Percentiles rank a stretch among this genome's conserved stretches.
These are phyloP conservation scores for Paedocypris sp. DNA, from an alignment of 2,113 vertebrate genomes.

Conservation along the genomic window DNA sequence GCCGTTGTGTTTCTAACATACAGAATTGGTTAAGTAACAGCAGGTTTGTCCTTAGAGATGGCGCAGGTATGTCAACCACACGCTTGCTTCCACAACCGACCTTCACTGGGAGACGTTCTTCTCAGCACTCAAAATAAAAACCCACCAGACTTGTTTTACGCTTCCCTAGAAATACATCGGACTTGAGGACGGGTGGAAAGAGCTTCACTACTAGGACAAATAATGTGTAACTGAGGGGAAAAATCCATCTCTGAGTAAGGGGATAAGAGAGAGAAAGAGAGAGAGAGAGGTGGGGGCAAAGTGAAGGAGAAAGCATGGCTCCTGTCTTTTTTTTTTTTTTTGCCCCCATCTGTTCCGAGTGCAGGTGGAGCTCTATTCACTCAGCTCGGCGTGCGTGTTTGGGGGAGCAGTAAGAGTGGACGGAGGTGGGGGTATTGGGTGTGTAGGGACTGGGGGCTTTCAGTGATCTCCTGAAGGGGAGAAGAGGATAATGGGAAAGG, in stretches of 20 bases:
- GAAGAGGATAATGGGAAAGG: conserved; percentile 68
- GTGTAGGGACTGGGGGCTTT: conserved; percentile 40
- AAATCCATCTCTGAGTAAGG: conserved; percentile 28
- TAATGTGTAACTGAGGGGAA: conserved; percentile 29
- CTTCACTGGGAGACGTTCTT: too few species aligned
- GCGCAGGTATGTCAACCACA: too few species aligned
- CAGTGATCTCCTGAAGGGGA: conserved; percentile 67
- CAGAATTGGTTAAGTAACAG: too few species aligned
- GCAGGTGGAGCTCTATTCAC: conserved; percentile 70
- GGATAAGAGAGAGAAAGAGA: conserved; percentile 23
- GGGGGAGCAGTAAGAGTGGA: conserved; percentile 50
- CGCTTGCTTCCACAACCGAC: not conserved
- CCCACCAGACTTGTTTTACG: conserved; percentile 29
- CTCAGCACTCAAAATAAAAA: conserved; percentile 10
- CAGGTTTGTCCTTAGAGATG: too few species aligned
- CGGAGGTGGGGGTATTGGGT: conserved; percentile 39
- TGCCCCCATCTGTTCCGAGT: conserved; percentile 67
- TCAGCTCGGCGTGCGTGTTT: conserved; percentile 39
- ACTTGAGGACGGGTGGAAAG: not conserved
- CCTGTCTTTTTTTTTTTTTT: conserved; percentile 60
- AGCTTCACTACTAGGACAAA: conserved; percentile 2
- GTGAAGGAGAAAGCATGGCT: conserved; percentile 49
- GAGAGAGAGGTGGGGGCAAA: conserved; percentile 8
- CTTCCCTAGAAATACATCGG: conserved; percentile 15
- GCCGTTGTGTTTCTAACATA: too few species aligned